Base-by-base conservation (phyloP, 2,888 invertebrate species). In the Temnothorax ravouxi region DNA sequence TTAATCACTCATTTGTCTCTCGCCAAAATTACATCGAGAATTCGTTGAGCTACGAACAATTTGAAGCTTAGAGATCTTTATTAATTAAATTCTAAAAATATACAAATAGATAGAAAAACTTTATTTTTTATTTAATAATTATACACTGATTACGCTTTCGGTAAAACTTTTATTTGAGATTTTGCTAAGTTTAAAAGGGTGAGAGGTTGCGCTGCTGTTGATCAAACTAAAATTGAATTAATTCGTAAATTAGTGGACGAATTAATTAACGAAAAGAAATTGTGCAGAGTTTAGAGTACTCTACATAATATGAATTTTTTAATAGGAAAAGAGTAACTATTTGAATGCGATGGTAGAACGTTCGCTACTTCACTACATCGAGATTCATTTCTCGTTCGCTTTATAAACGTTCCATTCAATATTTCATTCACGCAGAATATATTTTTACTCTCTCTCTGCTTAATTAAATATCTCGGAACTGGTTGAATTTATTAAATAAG, bases 331-430 rank as follows among this genome's bases (percentile, higher is more conserved):
- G 9, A 38, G 11, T n/a, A 47, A 44, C 64, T 71, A 50, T 15
- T 4, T 62, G n/a, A 41, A 41, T 25, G 21, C 50, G n/a, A 77
- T 3, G 29, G 54, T 34, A 56, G 3, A 76, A 18, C n/a, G 15
- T 66, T 66, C n/a, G 11, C 11, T 59, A 13, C 34, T 13, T 71
- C 47, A 80, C 25, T 59, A 29, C 18, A 47, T 50, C 18, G 21
- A 15, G 34, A 71, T 50, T 71, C 59, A 71, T 71, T 71, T 80
- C 34, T 34, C 9, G 71, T 47, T 71, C 71, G 29, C 69, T 67
- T 64, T 54, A 67, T 54, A 41, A 59, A 15, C 56, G n/a, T 56
- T 21, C 21, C 25, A 3, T 3, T n/a, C 44, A 41, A 25, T 54
- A 41, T 67, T 77, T 77, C 41, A 25, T 25, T 71, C 44, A 54